Base-by-base conservation (phyloP, 2,888 invertebrate genomes). In the Drosophila formosana region DNA sequence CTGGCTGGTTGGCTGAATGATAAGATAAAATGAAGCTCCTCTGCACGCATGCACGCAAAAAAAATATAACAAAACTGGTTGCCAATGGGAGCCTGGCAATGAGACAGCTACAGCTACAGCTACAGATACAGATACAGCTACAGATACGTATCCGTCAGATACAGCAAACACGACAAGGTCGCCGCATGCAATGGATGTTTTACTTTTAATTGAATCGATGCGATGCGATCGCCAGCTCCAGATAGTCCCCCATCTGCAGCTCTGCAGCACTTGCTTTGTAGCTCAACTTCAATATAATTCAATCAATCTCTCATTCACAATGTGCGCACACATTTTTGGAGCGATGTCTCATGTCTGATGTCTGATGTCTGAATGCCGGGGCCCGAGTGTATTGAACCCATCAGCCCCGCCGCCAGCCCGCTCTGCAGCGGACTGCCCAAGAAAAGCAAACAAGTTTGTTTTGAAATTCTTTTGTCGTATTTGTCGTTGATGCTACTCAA, bases 371-470 rank as follows among this genome's bases (percentile, higher is more conserved):
- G 74, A 71, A 62, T 62, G 85, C 65, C 71, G 81, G 45, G 43
- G 1, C 18, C 13, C 50, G 72, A 74, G 84, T 78, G 66, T 89
- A 89, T 89, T 84, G 84, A 84, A 84, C 84, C 66, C 73, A 66
- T 52, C 60, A 45, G 32, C 37, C 25, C n/a, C 57, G 25, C 34
- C 13, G 8, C 34, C 25, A 5, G 26, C 28, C 28, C 6, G 5
- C 58, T 45, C 43, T 34, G 9, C 43, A 61, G 28, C 62, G 26
- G 51, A 28, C 50, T 37, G 23, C 13, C 11, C 51, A 26, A 68
- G 47, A 28, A 25, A 78, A 72, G 58, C 70, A 83, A 84, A 88
- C 82, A 78, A 76, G 76, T 81, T 87, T 81, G 73, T 75, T 89
- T 89, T 72, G 67, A 78, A 72, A 82, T 83, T 83, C 75, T 80